Conservation (phyloP, 2,888 invertebrate species). For the Litoditis marina region DNA sequence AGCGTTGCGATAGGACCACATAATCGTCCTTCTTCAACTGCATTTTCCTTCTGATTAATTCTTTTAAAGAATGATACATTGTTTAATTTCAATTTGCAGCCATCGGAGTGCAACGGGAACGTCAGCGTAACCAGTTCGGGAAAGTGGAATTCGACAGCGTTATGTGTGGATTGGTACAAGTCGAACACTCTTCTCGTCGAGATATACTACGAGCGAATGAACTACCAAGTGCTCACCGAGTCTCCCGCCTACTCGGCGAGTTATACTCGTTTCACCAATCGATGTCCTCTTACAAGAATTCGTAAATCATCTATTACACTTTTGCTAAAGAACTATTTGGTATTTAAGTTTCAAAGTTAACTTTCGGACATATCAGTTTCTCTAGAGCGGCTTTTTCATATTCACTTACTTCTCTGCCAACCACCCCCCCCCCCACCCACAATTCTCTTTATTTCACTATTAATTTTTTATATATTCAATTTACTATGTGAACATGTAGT, state of each 20-base stretch:
- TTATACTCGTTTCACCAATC: neutral
- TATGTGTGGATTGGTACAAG: slow-evolving; percentile 48
- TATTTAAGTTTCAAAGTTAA: too few relatives aligned
- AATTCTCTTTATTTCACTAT: too few relatives aligned
- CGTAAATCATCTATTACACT: too few relatives aligned
- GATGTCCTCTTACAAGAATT: too few relatives aligned
- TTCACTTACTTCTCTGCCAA: too few relatives aligned
- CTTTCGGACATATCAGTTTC: too few relatives aligned
- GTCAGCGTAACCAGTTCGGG: neutral
- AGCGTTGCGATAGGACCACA: too few relatives aligned
- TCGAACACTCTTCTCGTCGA: slow-evolving; percentile 62
- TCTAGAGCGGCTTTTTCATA: too few relatives aligned
- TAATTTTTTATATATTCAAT: too few relatives aligned
- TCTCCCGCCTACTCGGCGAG: slow-evolving; percentile 50
- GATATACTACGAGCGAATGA: slow-evolving; percentile 62
- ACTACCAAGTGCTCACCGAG: slow-evolving; percentile 59
- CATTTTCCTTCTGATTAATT: neutral
- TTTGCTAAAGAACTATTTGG: too few relatives aligned
- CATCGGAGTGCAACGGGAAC: slow-evolving; percentile 45
- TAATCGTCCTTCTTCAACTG: too few relatives aligned
- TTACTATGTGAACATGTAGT: neutral
- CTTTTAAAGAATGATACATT: neutral
- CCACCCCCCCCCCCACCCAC: too few relatives aligned
- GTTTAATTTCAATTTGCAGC: slow-evolving; percentile 43
- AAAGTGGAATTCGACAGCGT: neutral